phyloP scores from a whole-genome alignment of 2,797 vertebrate species.

The Falco naumanni region DNA sequence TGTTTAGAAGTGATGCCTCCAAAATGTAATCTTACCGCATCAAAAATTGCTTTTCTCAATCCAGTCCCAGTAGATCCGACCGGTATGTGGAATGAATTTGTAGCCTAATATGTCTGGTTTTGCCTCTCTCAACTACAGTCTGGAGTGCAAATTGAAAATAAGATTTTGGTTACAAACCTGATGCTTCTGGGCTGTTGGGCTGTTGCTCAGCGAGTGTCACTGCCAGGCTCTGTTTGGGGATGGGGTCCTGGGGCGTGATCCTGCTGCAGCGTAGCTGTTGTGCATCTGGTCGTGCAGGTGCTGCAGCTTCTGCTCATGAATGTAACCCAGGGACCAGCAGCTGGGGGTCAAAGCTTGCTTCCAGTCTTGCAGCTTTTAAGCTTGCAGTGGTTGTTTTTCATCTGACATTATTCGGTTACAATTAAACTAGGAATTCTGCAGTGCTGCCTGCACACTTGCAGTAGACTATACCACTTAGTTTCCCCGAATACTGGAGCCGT shows the following conservation, averaged over 20 bases:
- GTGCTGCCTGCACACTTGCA: fast-evolving
- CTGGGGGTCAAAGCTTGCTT: too few relatives aligned
- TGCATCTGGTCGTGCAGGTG: background rate
- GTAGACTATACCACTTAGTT: fast-evolving
- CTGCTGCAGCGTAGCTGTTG: background rate
- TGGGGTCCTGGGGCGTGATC: fast-evolving
- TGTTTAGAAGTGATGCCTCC: background rate
- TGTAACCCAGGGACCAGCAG: fast-evolving
- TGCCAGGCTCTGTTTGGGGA: too few relatives aligned
- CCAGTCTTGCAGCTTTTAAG: too few relatives aligned
- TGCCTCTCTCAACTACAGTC: background rate
- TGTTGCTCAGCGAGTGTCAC: too few relatives aligned
- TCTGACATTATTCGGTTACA: fast-evolving
- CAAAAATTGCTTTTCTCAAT: background rate
- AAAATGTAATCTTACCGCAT: background rate
- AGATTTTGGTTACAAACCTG: fast-evolving
- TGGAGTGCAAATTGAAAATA: fast-evolving
- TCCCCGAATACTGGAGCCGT: fast-evolving
- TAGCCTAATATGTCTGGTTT: background rate
- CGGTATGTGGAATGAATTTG: too few relatives aligned
- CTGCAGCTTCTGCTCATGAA: too few relatives aligned
- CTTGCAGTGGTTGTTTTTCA: too few relatives aligned
- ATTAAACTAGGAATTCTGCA: too few relatives aligned
- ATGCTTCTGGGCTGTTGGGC: too few relatives aligned
- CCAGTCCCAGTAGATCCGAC: background rate